Evolutionary conservation across 2,888 invertebrate species (phyloP).

Genomic region (Adelphocoris suturalis): DNA sequence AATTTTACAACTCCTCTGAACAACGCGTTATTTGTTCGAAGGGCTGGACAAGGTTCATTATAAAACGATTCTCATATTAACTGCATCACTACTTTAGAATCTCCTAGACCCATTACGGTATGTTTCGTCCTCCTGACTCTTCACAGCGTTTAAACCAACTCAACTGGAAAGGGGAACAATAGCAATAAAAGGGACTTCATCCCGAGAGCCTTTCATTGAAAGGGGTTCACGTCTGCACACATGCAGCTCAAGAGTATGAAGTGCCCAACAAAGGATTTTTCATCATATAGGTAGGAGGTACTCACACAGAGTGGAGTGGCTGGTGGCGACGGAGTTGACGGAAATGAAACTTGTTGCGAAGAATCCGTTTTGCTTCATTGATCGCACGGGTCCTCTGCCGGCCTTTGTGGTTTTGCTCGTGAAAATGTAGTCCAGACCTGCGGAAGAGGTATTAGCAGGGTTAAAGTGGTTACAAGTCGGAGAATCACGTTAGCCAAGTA

Average conservation of each 20-base stretch:
- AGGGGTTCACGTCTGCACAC: background rate
- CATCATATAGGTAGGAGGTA: background rate
- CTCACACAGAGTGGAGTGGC: constrained; percentile 76
- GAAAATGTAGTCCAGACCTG: constrained; percentile 67
- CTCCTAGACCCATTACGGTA: too few species aligned
- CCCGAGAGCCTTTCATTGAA: background rate
- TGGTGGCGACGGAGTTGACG: constrained; percentile 77
- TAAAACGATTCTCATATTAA: too few species aligned
- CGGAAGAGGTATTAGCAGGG: background rate
- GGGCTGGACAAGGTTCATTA: too few species aligned
- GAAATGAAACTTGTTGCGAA: constrained; percentile 78
- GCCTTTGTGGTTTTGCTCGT: constrained; percentile 56
- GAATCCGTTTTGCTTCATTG: constrained; percentile 77
- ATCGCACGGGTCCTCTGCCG: constrained; percentile 75
- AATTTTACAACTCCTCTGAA: too few species aligned
- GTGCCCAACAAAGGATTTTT: background rate
- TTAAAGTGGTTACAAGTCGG: background rate
- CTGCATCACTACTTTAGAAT: too few species aligned
- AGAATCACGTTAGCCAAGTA: too few species aligned
- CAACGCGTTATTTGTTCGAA: too few species aligned
- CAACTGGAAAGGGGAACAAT: background rate
- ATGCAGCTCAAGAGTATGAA: background rate
- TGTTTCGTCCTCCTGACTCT: too few species aligned
- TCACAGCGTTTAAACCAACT: background rate
- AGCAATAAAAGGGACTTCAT: background rate